Base-by-base conservation (phyloP, 2,797 vertebrate species). In the Agapornis canus region DNA sequence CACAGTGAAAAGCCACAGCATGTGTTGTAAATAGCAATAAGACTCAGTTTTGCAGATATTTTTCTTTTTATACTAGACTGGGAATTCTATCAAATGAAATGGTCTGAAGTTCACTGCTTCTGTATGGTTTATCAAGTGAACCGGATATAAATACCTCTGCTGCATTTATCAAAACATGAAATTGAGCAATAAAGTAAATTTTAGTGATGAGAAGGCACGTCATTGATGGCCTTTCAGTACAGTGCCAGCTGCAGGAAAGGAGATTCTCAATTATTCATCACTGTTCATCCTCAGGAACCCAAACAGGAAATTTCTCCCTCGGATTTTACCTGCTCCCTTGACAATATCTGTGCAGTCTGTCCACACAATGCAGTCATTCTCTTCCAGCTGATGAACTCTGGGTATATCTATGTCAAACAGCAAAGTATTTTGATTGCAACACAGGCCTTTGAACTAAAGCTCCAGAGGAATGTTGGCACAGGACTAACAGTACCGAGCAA, bases 401-500 rank as follows among this genome's bases (percentile, higher is more conserved):
- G 40, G 22, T 80, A 5, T 80, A 90, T 93, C 92, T 85, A 13
- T 71, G 89, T 84, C 90, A 93, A 95, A 89, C 37, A 92, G 68
- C 60, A 47, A 94, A 94, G 66, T 80, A 82, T 85, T 96, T 92
- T 80, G 92, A 95, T 95, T 93, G 90, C 92, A 90, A 71, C 94
- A 92, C 39, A 68, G 52, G 81, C 83, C 92, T 97, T 96, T 97
- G 94, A 97, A 93, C 92, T 92, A 80, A 92, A 93, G 90, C 78
- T 94, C 77, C 86, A 60, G 78, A 94, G 92, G 95, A 96, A 95
- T 96, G 91, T 91, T 95, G 95, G 90, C 96, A 89, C 40, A 61
- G 64, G 83, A 13, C 43, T 85, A 73, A 95, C 94, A 95, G 94
- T 90, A 85, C 70, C 1, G 3, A 87, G 78, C 71, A 95, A 96